Percentiles rank a stretch among this genome's conserved stretches.
phyloP scores from a whole-genome alignment of 1,140 invertebrate genomes.

The Dendroctonus valens region DNA sequence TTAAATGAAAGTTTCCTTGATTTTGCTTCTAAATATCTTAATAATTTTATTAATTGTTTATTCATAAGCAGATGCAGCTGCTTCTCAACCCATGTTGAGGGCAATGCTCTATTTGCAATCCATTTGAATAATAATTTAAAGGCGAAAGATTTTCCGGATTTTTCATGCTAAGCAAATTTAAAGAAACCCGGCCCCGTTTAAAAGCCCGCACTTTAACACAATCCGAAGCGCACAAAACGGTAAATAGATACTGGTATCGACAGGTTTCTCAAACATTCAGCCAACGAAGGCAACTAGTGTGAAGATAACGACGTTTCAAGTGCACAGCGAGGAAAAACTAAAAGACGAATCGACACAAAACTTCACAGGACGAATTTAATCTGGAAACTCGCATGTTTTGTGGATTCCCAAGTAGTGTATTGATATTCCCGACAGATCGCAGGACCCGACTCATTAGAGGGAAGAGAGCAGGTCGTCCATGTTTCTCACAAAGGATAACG shows the following conservation, averaged over 20 bases:
- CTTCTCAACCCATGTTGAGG: too few species aligned
- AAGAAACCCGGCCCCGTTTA: too few species aligned
- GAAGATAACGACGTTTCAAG: conserved; percentile 50
- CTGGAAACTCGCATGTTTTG: conserved; percentile 45
- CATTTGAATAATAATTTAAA: too few species aligned
- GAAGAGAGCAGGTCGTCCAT: conserved; percentile 10
- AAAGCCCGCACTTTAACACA: conserved; percentile 1
- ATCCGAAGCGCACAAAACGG: not conserved
- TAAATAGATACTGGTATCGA: conserved; percentile 12
- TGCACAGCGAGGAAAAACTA: conserved; percentile 47
- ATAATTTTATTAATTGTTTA: too few species aligned
- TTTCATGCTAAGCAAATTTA: too few species aligned
- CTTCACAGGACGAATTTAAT: conserved; percentile 49
- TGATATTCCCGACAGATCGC: conserved; percentile 47
- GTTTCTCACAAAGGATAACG: conserved; percentile 42
- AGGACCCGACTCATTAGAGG: conserved; percentile 41
- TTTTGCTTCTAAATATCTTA: too few species aligned
- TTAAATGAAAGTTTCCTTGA: too few species aligned
- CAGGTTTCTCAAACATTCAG: conserved; percentile 17
- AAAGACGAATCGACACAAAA: conserved; percentile 50
- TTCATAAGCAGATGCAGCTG: too few species aligned
- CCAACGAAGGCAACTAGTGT: conserved; percentile 36
- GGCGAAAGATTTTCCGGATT: too few species aligned
- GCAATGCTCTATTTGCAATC: too few species aligned
- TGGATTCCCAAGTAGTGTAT: conserved; percentile 51